A percentile compares a stretch with the other conserved stretches of the same genome.
These are phyloP conservation scores for Ceratosolen fusciceps DNA, from an alignment of 1,140 invertebrate species.

Conservation along the genomic window DNA sequence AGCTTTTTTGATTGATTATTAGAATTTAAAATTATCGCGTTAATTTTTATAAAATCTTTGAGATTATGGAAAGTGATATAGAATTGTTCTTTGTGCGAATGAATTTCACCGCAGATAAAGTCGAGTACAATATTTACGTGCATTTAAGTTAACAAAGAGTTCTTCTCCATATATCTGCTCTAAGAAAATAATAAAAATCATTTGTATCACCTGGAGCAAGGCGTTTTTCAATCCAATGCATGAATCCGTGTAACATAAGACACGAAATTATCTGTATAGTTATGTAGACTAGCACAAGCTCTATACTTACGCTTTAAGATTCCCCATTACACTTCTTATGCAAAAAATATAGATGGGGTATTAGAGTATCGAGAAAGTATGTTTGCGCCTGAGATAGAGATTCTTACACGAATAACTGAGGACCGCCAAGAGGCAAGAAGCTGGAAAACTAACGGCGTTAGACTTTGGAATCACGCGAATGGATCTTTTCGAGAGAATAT, in stretches of 20 bases:
- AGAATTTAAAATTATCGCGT: too few relatives aligned
- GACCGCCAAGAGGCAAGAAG: neutral
- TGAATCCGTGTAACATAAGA: neutral
- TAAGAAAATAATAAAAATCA: neutral
- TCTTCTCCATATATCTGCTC: neutral
- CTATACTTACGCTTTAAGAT: neutral
- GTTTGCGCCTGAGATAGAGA: neutral
- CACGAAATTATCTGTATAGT: neutral
- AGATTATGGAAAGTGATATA: too few relatives aligned
- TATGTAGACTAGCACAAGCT: too few relatives aligned
- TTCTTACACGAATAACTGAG: neutral
- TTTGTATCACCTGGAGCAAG: neutral
- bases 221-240: neutral
- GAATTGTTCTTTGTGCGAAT: too few relatives aligned
- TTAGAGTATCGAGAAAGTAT: neutral
- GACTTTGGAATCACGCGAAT: neutral
- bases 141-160: neutral
- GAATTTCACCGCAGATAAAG: too few relatives aligned
- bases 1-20: neutral
- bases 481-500: neutral
- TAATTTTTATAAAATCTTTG: too few relatives aligned
- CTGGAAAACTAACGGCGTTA: neutral
- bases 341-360: neutral
- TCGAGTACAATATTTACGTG: too few relatives aligned
- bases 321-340: neutral